Base-by-base conservation (phyloP, 2,888 invertebrate species). In the Parasteatoda lunata region DNA sequence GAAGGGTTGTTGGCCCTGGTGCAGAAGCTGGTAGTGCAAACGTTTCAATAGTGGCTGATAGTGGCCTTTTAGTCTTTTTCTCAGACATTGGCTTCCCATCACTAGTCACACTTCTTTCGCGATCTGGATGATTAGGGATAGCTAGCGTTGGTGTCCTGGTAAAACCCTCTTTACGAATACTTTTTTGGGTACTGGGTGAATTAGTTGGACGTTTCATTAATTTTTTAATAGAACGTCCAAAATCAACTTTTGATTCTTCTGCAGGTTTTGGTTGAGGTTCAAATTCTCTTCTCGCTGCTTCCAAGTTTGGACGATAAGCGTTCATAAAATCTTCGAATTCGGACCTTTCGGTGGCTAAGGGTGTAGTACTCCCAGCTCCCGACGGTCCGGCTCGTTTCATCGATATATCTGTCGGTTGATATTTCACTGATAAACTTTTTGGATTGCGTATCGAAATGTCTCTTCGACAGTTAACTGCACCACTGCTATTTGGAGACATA, bases 291-390 rank as follows among this genome's bases (percentile, higher is more conserved):
- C 69, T 30, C 7, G 83, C 70, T 0, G 70, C 59, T 5, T 88
- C 88, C 59, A 88, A 48, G 13, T 77, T 88, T 5, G 83, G 88
- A 13, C 88, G 73, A 54, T 88, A 88, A 3, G 88, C 88, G 64
- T 88, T 88, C 71, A 78, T 77, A 49, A 88, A 88, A 66, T 88
- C 88, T 51, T 88, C 88, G 51, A 88, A 88, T 65, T 88, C 88
- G 71, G 88, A 83, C 69, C 86, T 87, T 54, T 79, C 78, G n/a
- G 73, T 69, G 47, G 79, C 83, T 64, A 70, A 59, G 72, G 87
- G 88, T 66, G 78, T 65, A 48, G 78, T 65, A 48, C 69, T 78
- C 88, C 88, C 88, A 54, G 77, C 77, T 48, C 64, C 77, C 69
- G 81, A 77, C 54, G 88, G 77, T 77, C 66, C 81, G 68, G 59